These are phyloP conservation scores for Acestrorhynchus altus DNA, from an alignment of 2,797 vertebrate species.

Conservation along the genomic window DNA sequence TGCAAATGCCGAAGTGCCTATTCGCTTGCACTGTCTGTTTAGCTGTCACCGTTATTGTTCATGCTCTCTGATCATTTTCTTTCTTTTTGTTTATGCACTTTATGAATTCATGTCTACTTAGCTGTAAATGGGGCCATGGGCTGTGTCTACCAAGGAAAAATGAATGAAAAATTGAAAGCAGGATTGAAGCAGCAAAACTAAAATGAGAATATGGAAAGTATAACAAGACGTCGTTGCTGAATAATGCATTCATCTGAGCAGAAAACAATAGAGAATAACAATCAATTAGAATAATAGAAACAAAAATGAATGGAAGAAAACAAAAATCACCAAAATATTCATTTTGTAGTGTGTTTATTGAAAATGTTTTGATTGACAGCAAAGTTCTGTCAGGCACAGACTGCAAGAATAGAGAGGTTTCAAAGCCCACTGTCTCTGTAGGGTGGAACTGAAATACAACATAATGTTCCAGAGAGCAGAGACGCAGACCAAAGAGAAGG, in stretches of 20 bases:
- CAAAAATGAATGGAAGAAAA: neutral
- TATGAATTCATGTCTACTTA: slow-evolving; percentile 15
- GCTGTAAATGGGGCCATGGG: slow-evolving; percentile 8
- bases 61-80: neutral
- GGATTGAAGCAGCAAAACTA: neutral
- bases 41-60: neutral
- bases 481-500: slow-evolving; percentile 73
- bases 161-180: neutral
- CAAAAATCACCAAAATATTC: slow-evolving; percentile 30
- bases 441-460: slow-evolving; percentile 64
- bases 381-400: slow-evolving; percentile 79
- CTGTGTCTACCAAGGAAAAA: neutral
- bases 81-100: neutral
- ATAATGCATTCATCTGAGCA: neutral
- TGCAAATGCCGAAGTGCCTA: neutral
- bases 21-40: neutral
- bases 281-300: neutral
- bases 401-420: slow-evolving; percentile 49
- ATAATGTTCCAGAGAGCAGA: slow-evolving; percentile 77
- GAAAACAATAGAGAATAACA: slow-evolving; percentile 12
- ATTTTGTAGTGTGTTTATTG: slow-evolving; percentile 85
- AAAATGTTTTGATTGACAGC: slow-evolving; percentile 76
- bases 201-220: slow-evolving; percentile 4
- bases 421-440: slow-evolving; percentile 19
- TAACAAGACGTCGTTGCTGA: neutral